Conservation (phyloP, 2,888 invertebrate species). For the Dichetophora obliterata region DNA sequence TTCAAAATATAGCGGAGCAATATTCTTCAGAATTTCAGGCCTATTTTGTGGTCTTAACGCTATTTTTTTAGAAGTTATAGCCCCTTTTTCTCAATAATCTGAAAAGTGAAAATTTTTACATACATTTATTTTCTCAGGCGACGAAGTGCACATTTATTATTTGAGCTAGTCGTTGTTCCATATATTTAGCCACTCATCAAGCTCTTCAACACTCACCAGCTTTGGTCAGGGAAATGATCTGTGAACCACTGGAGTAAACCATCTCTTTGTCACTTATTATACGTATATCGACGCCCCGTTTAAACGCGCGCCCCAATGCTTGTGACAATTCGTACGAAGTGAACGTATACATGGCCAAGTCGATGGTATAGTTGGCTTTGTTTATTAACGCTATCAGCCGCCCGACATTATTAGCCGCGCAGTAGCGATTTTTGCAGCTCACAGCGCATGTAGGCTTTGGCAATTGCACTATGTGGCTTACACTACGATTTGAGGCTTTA, state of each 20-base stretch:
- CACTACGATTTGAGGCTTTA: neutral
- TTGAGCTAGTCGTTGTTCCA: too few relatives aligned
- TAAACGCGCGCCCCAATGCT: conserved; percentile 55
- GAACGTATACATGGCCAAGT: conserved; percentile 65
- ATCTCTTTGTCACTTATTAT: conserved; percentile 62
- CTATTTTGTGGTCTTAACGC: too few relatives aligned
- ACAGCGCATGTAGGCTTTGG: neutral
- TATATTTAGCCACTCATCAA: too few relatives aligned
- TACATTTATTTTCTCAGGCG: too few relatives aligned
- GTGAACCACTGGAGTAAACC: conserved; percentile 53
- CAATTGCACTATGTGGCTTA: neutral
- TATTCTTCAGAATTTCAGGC: too few relatives aligned
- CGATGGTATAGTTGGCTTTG: conserved; percentile 58
- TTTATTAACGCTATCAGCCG: conserved; percentile 56
- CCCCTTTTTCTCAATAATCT: too few relatives aligned
- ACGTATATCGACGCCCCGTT: conserved; percentile 59
- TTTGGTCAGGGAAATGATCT: conserved; percentile 50
- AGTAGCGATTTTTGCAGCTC: conserved; percentile 48
- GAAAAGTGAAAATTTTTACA: too few relatives aligned
- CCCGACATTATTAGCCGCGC: conserved; percentile 49
- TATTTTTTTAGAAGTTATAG: too few relatives aligned
- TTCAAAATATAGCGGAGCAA: too few relatives aligned
- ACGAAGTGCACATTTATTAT: too few relatives aligned
- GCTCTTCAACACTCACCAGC: conserved; percentile 45
- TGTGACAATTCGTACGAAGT: conserved; percentile 51